Conservation (phyloP, 2,113 vertebrate genomes). For the Oreochromis spilurus region DNA sequence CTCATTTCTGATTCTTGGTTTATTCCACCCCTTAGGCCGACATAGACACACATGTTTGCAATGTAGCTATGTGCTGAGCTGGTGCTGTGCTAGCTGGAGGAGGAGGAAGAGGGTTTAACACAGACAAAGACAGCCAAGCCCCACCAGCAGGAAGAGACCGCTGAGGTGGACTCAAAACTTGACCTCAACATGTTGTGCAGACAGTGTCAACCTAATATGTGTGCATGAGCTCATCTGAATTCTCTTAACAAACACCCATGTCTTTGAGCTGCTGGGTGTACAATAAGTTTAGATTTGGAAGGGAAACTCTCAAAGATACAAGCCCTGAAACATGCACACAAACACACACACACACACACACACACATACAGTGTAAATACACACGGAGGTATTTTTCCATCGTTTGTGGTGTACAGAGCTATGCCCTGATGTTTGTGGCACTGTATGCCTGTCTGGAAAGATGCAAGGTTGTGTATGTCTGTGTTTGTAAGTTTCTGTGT, state of each 20-base stretch:
- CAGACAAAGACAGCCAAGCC: slow-evolving; percentile 41
- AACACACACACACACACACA: neutral
- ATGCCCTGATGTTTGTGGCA: slow-evolving; percentile 47
- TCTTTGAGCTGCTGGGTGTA: neutral
- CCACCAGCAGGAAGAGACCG: slow-evolving; percentile 33
- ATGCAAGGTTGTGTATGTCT: slow-evolving; percentile 1
- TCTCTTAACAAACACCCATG: neutral
- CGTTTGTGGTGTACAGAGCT: slow-evolving; percentile 37
- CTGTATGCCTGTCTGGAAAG: slow-evolving; percentile 45
- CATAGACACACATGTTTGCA: neutral
- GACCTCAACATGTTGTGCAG: neutral
- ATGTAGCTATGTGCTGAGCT: slow-evolving; percentile 52
- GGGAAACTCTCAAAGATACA: slow-evolving; percentile 46
- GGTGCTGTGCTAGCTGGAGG: slow-evolving; percentile 42
- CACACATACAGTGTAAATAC: neutral
- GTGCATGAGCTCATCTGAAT: slow-evolving; percentile 37
- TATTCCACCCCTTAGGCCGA: neutral
- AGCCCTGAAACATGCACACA: neutral
- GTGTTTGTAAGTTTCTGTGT: neutral
- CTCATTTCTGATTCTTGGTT: neutral
- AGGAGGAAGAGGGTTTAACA: slow-evolving; percentile 55
- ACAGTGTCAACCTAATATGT: slow-evolving; percentile 20
- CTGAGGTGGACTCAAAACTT: neutral
- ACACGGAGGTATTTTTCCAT: slow-evolving; percentile 39
- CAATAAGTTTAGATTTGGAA: neutral